Percentiles rank a stretch among this genome's conserved stretches.
These are phyloP conservation scores for Macquaria ambigua DNA, from an alignment of 2,113 vertebrate species.

Conservation along the genomic window DNA sequence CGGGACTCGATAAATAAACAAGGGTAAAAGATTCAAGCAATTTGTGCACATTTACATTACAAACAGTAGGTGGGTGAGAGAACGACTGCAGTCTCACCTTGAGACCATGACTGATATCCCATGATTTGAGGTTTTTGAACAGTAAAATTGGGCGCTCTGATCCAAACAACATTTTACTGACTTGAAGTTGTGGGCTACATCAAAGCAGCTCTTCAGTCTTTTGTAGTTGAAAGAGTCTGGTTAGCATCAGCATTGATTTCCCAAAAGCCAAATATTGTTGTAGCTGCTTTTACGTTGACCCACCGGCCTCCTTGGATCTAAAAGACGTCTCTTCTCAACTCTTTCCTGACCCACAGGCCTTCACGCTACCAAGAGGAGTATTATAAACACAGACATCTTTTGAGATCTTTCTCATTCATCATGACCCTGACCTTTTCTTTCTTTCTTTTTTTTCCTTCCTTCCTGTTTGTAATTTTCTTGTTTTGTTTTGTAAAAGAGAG, in stretches of 20 bases:
- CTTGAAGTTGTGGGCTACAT: slow-evolving; percentile 35
- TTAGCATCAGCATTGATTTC: slow-evolving; percentile 56
- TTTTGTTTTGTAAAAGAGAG: background rate
- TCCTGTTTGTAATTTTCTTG: background rate
- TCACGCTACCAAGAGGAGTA: background rate
- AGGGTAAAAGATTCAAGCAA: background rate
- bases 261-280: slow-evolving; percentile 49
- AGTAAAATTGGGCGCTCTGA: slow-evolving; percentile 4
- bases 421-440: background rate
- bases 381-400: background rate
- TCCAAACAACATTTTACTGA: slow-evolving; percentile 23
- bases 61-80: background rate
- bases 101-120: background rate
- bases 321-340: slow-evolving; percentile 19
- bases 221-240: slow-evolving; percentile 37
- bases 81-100: background rate
- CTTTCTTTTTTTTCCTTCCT: background rate
- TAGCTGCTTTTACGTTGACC: slow-evolving; percentile 26
- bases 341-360: slow-evolving; percentile 4
- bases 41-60: background rate
- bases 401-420: background rate
- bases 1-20: background rate
- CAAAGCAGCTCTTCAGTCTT: slow-evolving; percentile 42
- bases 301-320: background rate
- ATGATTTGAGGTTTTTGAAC: slow-evolving; percentile 6